Evolutionary conservation across 1,140 invertebrate genomes (phyloP).

Genomic region (Pararge aegeria): DNA sequence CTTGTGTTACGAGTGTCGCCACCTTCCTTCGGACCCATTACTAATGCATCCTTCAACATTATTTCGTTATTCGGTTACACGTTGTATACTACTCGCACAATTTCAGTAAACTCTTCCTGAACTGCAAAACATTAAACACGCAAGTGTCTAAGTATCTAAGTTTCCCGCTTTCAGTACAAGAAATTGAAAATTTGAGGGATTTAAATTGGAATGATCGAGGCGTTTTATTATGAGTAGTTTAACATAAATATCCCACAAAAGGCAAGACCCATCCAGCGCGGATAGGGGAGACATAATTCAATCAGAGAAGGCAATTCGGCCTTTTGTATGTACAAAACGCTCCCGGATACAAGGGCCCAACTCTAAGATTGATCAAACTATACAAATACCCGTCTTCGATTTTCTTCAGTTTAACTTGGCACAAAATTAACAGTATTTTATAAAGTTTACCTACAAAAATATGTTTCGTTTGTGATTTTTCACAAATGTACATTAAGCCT

Average conservation of each 20-base stretch:
- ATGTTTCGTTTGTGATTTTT: too few relatives aligned
- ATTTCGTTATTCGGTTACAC: too few relatives aligned
- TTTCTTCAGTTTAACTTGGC: slow-evolving; percentile 1
- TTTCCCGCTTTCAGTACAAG: background rate
- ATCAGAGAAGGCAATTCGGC: slow-evolving; percentile 63
- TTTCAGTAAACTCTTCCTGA: too few relatives aligned
- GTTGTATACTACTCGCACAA: too few relatives aligned
- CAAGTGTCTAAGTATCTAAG: too few relatives aligned
- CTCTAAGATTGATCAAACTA: slow-evolving; percentile 25
- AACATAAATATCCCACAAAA: slow-evolving; percentile 53
- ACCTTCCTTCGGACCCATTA: too few relatives aligned
- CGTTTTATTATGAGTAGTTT: slow-evolving; percentile 37
- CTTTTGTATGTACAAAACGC: slow-evolving; percentile 73
- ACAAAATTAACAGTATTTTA: background rate
- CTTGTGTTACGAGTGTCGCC: too few relatives aligned
- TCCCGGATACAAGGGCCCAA: slow-evolving; percentile 44
- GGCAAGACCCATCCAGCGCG: slow-evolving; percentile 43
- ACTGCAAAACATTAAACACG: too few relatives aligned
- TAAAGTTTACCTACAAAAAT: too few relatives aligned
- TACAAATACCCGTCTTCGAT: background rate
- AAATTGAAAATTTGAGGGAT: slow-evolving; percentile 21
- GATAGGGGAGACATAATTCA: slow-evolving; percentile 64
- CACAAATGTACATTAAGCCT: too few relatives aligned
- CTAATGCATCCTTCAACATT: too few relatives aligned
- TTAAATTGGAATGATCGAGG: slow-evolving; percentile 2